These are phyloP conservation scores for Eustalomyia histrio DNA, from an alignment of 2,888 invertebrate genomes.

Conservation along the genomic window DNA sequence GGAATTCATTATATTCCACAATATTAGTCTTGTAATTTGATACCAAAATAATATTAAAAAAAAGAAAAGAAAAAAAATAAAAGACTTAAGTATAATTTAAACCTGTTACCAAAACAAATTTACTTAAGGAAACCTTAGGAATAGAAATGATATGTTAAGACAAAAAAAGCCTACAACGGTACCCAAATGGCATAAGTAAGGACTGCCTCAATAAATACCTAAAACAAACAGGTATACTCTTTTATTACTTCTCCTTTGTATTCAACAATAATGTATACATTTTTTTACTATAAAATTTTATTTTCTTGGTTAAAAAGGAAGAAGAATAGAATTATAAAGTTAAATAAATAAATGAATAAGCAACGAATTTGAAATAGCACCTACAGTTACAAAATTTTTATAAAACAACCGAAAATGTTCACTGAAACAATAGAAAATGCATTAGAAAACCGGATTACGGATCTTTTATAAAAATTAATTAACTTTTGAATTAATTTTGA, in stretches of 20 bases:
- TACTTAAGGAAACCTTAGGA: constrained; percentile 13
- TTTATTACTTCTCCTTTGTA: background rate
- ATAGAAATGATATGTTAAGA: constrained; percentile 8
- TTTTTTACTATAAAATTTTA: background rate
- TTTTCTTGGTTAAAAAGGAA: background rate
- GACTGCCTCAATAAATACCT: constrained; percentile 46
- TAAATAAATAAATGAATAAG: background rate
- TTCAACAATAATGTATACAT: background rate
- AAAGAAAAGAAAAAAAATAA: background rate
- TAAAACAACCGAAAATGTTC: too few relatives aligned
- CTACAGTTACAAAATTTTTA: too few relatives aligned
- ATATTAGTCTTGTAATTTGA: constrained; percentile 37
- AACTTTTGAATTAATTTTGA: too few relatives aligned
- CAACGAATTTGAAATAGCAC: background rate
- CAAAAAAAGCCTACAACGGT: background rate
- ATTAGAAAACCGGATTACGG: too few relatives aligned
- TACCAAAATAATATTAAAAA: background rate
- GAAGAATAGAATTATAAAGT: too few relatives aligned
- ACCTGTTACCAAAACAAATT: constrained; percentile 2
- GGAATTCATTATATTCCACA: constrained; percentile 7
- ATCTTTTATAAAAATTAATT: too few relatives aligned
- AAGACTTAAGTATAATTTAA: constrained; percentile 37
- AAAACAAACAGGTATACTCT: constrained; percentile 8
- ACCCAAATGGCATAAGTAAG: constrained; percentile 2
- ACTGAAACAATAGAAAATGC: too few relatives aligned